Base-by-base conservation (phyloP, 2,888 invertebrate genomes). In the Notodonta dromedarius region DNA sequence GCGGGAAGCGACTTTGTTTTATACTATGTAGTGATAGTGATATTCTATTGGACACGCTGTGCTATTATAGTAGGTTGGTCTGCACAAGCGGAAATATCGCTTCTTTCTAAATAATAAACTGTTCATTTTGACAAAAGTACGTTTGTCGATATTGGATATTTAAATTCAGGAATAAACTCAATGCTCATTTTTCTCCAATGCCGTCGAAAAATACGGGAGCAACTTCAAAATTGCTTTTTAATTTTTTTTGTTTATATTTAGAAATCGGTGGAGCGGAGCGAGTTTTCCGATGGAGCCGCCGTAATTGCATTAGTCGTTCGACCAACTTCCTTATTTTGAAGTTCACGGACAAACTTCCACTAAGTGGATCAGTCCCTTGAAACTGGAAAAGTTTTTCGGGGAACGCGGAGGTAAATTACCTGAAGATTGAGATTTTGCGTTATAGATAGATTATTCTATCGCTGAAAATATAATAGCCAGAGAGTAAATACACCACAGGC, bases 291-390 rank as follows among this genome's bases (percentile, higher is more conserved):
- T 62, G 62, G 61, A 77, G 84, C 70, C 78, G 80, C 60, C 61
- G 78, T 84, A 86, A 87, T 86, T 83, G 79, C 81, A 78, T 87
- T 86, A 87, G 79, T 71, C 74, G 78, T 76, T 74, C 75, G 67
- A 69, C 71, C 74, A 74, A 76, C 73, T 83, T 82, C 76, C 81
- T 78, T 82, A 85, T 85, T 83, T 85, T 82, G 81, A 84, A 87
- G 83, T 84, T 87, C 79, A 82, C 66, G 70, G 75, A 66, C 71
- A 65, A 86, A 87, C 76, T 87, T 79, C 57, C 58, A 61, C 65
- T 79, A 87, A 86, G 84, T 84, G 79, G 87, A 85, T 83, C 80
- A 82, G 78, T 79, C 83, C 77, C 74, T 76, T 67, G 74, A 62
- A 71, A 72, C 67, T 78, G 66, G 67, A 56, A 72, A 81, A 83